These are phyloP conservation scores for Epinephelus coioides DNA, from an alignment of 2,797 vertebrate species.

Conservation along the genomic window DNA sequence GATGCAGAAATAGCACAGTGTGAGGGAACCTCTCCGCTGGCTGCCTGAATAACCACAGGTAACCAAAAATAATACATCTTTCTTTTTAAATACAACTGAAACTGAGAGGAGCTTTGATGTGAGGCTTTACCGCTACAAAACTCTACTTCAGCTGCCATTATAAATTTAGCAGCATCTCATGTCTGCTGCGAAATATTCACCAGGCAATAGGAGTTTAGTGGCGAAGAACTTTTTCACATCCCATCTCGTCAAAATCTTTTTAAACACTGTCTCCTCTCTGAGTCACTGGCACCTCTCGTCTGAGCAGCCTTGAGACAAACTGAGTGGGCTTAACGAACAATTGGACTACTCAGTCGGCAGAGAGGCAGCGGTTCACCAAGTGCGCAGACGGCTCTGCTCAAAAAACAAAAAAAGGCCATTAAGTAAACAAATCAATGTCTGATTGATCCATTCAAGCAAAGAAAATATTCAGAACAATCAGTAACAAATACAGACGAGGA, in stretches of 20 bases:
- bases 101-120: not conserved
- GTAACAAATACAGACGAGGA: not conserved
- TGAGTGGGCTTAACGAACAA: constrained; percentile 32
- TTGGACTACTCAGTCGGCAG: not conserved
- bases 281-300: constrained; percentile 38
- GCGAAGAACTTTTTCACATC: constrained; percentile 29
- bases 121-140: not conserved
- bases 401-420: constrained; percentile 34
- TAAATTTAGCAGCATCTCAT: constrained; percentile 5
- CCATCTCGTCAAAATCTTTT: constrained; percentile 47
- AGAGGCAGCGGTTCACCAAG: constrained; percentile 9
- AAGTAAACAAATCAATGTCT: constrained; percentile 43
- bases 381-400: constrained; percentile 13
- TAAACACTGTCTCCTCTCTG: constrained; percentile 27
- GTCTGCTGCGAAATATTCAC: constrained; percentile 18
- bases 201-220: not conserved
- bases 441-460: constrained; percentile 24
- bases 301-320: constrained; percentile 39
- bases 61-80: not conserved
- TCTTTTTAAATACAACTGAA: not conserved
- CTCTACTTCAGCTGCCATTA: not conserved
- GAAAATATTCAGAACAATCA: constrained; percentile 1
- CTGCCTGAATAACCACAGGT: not conserved
- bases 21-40: not conserved
- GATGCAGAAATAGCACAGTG: constrained; percentile 3